Base-by-base conservation (phyloP, 2,113 vertebrate species). In the Hippoglossus stenolepis region DNA sequence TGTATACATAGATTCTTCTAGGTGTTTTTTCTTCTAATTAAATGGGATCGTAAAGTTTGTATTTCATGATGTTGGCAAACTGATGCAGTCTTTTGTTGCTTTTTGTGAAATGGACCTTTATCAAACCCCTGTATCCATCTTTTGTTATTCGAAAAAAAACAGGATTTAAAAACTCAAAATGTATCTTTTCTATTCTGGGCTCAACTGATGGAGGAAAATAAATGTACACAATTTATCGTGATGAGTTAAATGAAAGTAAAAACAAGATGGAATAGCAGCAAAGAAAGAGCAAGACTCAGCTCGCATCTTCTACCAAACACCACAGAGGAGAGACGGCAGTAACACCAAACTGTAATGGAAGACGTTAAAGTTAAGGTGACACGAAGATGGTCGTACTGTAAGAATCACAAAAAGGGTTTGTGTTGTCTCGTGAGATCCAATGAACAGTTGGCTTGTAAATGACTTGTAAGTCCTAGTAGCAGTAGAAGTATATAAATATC, bases 401-500 rank as follows among this genome's bases (percentile, higher is more conserved):
- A 24, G 53, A 49, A 7, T 75, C 65, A 18, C 67, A 77, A 47
- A 70, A n/a, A 49, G 56, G 40, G 11, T 54, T 62, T 12, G 65
- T 64, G 67, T 49, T 24, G 51, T 77, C 51, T 71, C 20, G 38
- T 60, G 73, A 83, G 62, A 85, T 89, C 75, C 47, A 85, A 89
- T 82, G 57, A 91, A 85, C 71, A 73, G 81, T 82, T 85, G 88
- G 78, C 60, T 90, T 77, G 73, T 82, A 72, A 88, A 84, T 83
- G 62, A 89, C 85, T 80, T 83, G 70, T 65, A 91, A 88, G 82
- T 85, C 87, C 86, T 90, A 90, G 83, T 88, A 92, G 85, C 89
- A 93, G 85, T 91, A 93, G 86, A 84, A 91, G 87, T 90, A 89
- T 88, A 93, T 94, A 94, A 89, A 91, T 94, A 93, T 92, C 85